Conservation (phyloP, 2,113 vertebrate species). For the Notechis scutatus region DNA sequence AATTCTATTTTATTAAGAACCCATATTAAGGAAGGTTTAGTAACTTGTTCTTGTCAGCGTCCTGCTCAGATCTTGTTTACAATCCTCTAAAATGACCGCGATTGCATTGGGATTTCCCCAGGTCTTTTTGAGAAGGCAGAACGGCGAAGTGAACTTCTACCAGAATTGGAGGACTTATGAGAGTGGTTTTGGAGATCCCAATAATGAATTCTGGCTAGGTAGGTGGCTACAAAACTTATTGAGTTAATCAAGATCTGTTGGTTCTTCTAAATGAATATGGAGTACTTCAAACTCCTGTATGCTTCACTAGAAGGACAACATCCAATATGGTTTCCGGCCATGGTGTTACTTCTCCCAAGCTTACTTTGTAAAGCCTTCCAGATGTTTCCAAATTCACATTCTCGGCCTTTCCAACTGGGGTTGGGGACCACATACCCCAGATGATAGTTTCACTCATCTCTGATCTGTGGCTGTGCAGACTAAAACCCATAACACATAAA, state of each 20-base stretch:
- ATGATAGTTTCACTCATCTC: not conserved
- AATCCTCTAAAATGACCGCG: not conserved
- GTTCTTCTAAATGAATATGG: not conserved
- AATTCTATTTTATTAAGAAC: no score
- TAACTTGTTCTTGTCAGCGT: not conserved
- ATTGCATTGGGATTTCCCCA: constrained; percentile 40
- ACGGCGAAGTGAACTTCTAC: constrained; percentile 90
- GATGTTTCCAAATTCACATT: not conserved
- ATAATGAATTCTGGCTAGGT: constrained; percentile 97
- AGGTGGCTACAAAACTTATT: constrained; percentile 6
- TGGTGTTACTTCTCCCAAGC: no score
- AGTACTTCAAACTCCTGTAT: not conserved
- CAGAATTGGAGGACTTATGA: constrained; percentile 92
- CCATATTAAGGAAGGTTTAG: not conserved
- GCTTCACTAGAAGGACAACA: not conserved
- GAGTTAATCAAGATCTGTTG: not conserved
- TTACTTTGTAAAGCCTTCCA: not conserved
- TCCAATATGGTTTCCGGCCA: no score
- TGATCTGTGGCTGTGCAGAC: not conserved
- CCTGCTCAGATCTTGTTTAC: not conserved
- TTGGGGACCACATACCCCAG: not conserved
- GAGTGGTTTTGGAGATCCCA: constrained; percentile 87
- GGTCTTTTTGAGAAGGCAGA: constrained; percentile 92
- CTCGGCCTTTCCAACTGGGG: not conserved
- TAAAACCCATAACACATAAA: not conserved